A percentile compares a stretch with the other conserved stretches of the same genome.
phyloP scores from a whole-genome alignment of 92 coral and sea anemone genomes.

The Pocillopora grandis region DNA sequence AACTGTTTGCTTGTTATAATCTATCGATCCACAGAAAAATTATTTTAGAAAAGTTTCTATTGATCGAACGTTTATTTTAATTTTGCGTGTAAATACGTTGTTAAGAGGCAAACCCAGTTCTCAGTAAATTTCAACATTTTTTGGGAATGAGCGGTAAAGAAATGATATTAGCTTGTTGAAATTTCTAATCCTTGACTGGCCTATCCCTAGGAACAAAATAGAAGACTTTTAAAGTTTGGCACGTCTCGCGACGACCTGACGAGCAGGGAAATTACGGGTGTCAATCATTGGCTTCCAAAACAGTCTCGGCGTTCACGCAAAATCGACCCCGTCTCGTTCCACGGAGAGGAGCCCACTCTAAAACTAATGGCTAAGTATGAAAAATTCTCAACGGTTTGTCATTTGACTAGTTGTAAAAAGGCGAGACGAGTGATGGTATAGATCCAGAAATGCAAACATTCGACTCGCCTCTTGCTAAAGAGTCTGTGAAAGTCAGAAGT shows the following conservation, averaged over 20 bases:
- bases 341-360: conserved; percentile 5
- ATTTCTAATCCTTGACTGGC: no score
- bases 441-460: not conserved
- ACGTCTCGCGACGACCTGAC: no score
- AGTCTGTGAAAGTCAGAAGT: not conserved
- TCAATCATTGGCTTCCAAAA: conserved; percentile 5
- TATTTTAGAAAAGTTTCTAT: no score
- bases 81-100: no score
- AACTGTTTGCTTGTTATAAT: no score
- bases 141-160: no score
- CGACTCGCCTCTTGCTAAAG: not conserved
- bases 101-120: no score
- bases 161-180: no score
- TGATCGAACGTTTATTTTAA: no score
- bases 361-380: conserved; percentile 9
- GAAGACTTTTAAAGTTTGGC: not conserved
- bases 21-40: no score
- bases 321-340: not conserved
- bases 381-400: conserved; percentile 24
- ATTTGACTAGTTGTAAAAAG: conserved; percentile 16
- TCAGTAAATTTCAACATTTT: no score
- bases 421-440: conserved; percentile 31
- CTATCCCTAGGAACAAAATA: not conserved
- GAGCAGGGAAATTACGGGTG: no score
- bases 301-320: not conserved